phyloP scores from a whole-genome alignment of 64 coral and sea anemone genomes.

The Montipora cactus region DNA sequence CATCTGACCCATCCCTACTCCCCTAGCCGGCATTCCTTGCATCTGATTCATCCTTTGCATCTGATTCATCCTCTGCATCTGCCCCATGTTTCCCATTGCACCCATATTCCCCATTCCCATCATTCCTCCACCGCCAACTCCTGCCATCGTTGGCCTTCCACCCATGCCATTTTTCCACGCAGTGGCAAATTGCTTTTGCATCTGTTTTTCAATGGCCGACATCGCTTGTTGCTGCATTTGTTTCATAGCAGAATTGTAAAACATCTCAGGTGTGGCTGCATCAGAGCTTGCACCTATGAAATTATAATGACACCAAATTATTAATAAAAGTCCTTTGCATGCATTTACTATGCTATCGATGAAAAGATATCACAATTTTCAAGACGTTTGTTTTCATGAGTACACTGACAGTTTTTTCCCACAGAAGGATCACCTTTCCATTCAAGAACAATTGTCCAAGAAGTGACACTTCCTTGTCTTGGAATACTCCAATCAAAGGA shows the following conservation, averaged over 20 bases:
- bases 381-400: too few relatives aligned
- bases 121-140: slow-evolving; percentile 53
- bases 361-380: not conserved
- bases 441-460: not conserved
- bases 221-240: slow-evolving; percentile 79
- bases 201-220: slow-evolving; percentile 66
- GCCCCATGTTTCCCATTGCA: slow-evolving; percentile 32
- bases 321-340: not conserved
- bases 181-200: slow-evolving; percentile 47
- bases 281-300: slow-evolving; percentile 42
- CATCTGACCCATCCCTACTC: not conserved
- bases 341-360: not conserved
- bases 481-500: not conserved
- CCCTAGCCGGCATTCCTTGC: not conserved
- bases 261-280: slow-evolving; percentile 41
- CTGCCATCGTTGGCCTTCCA: slow-evolving; percentile 42
- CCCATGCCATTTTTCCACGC: slow-evolving; percentile 49
- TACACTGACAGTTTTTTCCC: too few relatives aligned
- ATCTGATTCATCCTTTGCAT: slow-evolving; percentile 3
- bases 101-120: slow-evolving; percentile 58
- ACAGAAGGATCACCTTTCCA: not conserved
- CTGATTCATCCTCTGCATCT: slow-evolving; percentile 20
- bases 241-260: slow-evolving; percentile 57
- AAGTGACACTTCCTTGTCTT: not conserved
- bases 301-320: slow-evolving; percentile 47